These are phyloP conservation scores for Chelon labrosus DNA, from an alignment of 2,797 vertebrate genomes.

Conservation along the genomic window DNA sequence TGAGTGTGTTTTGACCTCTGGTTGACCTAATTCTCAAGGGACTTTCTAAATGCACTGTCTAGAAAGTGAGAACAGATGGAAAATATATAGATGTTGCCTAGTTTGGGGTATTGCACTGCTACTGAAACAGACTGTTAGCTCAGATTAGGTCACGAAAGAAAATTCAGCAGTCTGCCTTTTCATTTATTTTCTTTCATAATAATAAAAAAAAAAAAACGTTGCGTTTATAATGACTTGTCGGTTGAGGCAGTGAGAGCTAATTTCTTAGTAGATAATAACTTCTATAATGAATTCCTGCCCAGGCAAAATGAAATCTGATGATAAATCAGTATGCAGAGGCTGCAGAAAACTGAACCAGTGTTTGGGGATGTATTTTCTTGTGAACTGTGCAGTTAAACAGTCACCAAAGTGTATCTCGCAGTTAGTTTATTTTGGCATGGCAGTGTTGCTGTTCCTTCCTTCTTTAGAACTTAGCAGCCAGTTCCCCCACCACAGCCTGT, in stretches of 20 bases:
- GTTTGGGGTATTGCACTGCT: background rate
- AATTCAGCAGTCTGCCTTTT: background rate
- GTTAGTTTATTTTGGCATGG: background rate
- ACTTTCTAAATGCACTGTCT: conserved; percentile 20
- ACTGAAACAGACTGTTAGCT: conserved; percentile 1
- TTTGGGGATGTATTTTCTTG: background rate
- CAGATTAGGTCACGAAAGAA: background rate
- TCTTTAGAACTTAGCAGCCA: background rate
- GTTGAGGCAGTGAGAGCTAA: background rate
- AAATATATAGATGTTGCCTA: conserved; percentile 9
- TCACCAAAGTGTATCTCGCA: background rate
- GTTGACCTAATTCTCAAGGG: conserved; percentile 17
- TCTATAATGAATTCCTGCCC: background rate
- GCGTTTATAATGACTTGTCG: background rate
- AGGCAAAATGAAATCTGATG: background rate
- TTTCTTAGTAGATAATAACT: background rate
- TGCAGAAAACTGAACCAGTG: background rate
- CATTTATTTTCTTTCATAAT: background rate
- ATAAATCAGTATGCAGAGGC: background rate
- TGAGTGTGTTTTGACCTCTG: conserved; percentile 45
- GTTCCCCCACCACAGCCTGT: background rate
- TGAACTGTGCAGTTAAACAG: background rate
- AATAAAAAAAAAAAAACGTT: background rate
- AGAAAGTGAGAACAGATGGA: conserved; percentile 35
- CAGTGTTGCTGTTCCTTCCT: background rate